Evolutionary conservation across 2,888 invertebrate species (phyloP), one percentile per base, ranked within the genome.

Genomic region (Drosophila robusta): DNA sequence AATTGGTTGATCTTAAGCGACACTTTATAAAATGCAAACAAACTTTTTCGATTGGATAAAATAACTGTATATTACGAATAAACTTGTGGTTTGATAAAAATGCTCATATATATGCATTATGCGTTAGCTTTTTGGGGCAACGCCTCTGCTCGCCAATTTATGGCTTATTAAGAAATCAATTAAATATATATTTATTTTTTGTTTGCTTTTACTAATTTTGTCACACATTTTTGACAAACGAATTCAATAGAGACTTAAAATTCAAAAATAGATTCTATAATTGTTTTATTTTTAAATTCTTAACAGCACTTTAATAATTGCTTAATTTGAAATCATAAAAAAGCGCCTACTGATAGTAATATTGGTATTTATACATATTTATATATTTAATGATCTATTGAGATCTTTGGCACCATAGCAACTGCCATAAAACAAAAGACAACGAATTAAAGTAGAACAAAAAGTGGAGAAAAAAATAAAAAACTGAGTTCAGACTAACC

Each of bases 401-500:
- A 51, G 55, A 41, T 63, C 36, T 44, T 46, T 42, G 42, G 34
- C 41, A 44, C 16, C 49, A 62, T 57, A 54, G 38, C 65, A 85
- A 62, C 68, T 69, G 50, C 45, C 51, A 65, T 69, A 49, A 50
- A 54, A 12, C 42, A 56, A 45, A 75, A 64, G 51, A 36, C 61
- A 71, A 74, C 66, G 63, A 62, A 56, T 36, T 62, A 26, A 70
- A 45, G 74, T 86, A 81, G 81, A 81, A 81, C 67, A 77, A 61
- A 76, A 57, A 56, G n/a, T 8, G 50, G 42, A 63, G 44, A 49
- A 26, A 50, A 76, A 70, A 34, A 12, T 12, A 52, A 51, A 63
- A 49, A 60, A 39, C 22, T 18, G 47, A 62, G 26, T 14, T 49
- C 6, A 70, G 60, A 75, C 47, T 65, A 73, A 66, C 75, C 84